These are phyloP conservation scores for Megalops atlanticus DNA, from an alignment of 2,113 vertebrate genomes.

Conservation along the genomic window DNA sequence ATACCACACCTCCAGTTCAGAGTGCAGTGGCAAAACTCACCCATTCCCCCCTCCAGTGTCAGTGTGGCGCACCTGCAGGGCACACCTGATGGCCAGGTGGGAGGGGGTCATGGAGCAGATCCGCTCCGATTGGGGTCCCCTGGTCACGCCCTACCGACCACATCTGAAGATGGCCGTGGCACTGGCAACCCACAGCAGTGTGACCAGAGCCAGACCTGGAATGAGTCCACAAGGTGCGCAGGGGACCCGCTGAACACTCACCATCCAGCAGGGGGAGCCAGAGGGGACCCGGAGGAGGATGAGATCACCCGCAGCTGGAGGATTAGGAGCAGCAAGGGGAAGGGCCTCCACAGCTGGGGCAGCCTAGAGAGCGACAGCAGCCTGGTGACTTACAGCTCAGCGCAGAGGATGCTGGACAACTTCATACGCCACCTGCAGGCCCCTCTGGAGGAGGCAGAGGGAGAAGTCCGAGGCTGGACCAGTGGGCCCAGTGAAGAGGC, in stretches of 20 bases:
- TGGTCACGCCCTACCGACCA: constrained; percentile 11
- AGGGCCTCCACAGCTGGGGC: constrained; percentile 24
- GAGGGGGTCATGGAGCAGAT: background rate
- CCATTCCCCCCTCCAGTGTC: constrained; percentile 54
- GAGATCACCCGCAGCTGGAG: constrained; percentile 24
- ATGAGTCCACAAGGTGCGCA: constrained; percentile 34
- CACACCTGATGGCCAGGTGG: constrained; percentile 45
- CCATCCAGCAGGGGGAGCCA: background rate
- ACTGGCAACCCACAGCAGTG: background rate
- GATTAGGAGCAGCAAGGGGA: constrained; percentile 29
- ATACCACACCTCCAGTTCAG: constrained; percentile 13
- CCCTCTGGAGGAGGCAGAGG: constrained; percentile 38
- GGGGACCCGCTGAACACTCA: constrained; percentile 31
- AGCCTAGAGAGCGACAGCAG: constrained; percentile 35
- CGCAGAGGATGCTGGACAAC: constrained; percentile 68
- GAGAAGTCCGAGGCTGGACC: constrained; percentile 34
- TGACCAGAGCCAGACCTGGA: constrained; percentile 41
- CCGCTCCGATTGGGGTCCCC: constrained; percentile 6
- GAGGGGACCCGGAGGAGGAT: background rate
- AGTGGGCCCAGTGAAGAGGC: background rate
- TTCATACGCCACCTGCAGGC: constrained; percentile 62
- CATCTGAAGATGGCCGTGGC: background rate
- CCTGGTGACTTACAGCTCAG: constrained; percentile 52
- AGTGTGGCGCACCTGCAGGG: constrained; percentile 56
- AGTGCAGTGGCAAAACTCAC: background rate